Evolutionary conservation across 1,140 invertebrate genomes (phyloP), one percentile per base, ranked within the genome.

Genomic region (Drosophila paulistorum): DNA sequence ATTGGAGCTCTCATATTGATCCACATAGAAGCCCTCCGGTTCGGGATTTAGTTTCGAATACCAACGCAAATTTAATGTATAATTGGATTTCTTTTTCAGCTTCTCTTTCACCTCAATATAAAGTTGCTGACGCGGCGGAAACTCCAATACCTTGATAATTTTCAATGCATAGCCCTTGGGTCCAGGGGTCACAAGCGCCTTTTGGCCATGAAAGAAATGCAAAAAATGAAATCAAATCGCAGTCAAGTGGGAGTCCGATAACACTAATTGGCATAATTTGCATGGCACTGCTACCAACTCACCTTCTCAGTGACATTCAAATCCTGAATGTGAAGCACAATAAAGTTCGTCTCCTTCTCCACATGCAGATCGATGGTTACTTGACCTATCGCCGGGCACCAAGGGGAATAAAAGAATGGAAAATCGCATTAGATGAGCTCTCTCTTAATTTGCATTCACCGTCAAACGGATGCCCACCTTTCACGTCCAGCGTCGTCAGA

Each of bases 11-110:
- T 95, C 94, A 80, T 98, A 98, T 76, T 96, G 96, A 78, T 97
- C 97, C 17, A 98, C 93, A 93, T 99, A 99, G 93, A 99, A 98
- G 1, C 98, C 98, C 91, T 97, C 95, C 68, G 98, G 94, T 80
- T 96, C 96, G 57, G 94, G 95, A 71, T 95, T 95, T 55, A 99
- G 93, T 75, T 95, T 95, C 7, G 96, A 96, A 66, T 96, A 95
- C 93, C 97, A 99, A 71, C 96, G 94, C 60, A 98, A 93, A 76
- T 95, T 95, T n/a, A 98, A 91, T 0, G 96, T 96, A 87, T 98
- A 97, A 92, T 97, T 97, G 66, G 94, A 95, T 74, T 95, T 95
- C 72, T 95, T 95, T 51, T 95, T 94, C 61, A 97, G 95, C 92
- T 96, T 96, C 63, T 95, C 95, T 93, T 96, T 96, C 57, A 98